Percentiles rank a stretch among this genome's conserved stretches.
Evolutionary conservation across 2,888 invertebrate species (phyloP).

Genomic region (Volucella inflata): DNA sequence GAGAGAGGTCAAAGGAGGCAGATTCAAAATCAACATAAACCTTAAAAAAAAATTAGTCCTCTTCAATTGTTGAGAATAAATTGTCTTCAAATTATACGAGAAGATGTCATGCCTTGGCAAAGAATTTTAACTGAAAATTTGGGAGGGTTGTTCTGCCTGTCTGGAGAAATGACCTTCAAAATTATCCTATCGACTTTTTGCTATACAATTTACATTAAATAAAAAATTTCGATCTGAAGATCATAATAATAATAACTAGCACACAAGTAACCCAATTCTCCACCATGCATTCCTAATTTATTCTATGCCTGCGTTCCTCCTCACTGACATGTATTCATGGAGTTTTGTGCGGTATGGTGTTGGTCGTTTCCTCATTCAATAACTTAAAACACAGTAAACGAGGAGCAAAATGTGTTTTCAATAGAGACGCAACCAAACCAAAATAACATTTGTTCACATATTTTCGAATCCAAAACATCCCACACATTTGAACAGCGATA

Average conservation of each 20-base stretch:
- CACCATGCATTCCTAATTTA: constrained; percentile 32
- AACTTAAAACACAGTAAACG: constrained; percentile 65
- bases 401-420: constrained; percentile 62
- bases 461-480: constrained; percentile 68
- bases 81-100: too few relatives aligned
- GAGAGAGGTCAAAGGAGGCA: too few relatives aligned
- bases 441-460: constrained; percentile 72
- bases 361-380: constrained; percentile 64
- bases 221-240: constrained; percentile 34
- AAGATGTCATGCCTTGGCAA: too few relatives aligned
- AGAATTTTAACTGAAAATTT: too few relatives aligned
- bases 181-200: too few relatives aligned
- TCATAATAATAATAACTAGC: constrained; percentile 39
- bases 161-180: too few relatives aligned
- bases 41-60: too few relatives aligned
- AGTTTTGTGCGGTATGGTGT: constrained; percentile 2
- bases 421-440: constrained; percentile 53
- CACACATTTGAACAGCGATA: constrained; percentile 43
- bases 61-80: too few relatives aligned
- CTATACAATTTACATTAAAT: constrained; percentile 8
- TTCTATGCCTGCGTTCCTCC: constrained; percentile 36
- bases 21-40: too few relatives aligned
- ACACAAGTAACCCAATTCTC: constrained; percentile 56
- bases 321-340: constrained; percentile 5
- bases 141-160: too few relatives aligned